A percentile compares a stretch with the other conserved stretches of the same genome.
Evolutionary conservation across 2,888 invertebrate species (phyloP).

Genomic region (Strigamia transsilvanica): DNA sequence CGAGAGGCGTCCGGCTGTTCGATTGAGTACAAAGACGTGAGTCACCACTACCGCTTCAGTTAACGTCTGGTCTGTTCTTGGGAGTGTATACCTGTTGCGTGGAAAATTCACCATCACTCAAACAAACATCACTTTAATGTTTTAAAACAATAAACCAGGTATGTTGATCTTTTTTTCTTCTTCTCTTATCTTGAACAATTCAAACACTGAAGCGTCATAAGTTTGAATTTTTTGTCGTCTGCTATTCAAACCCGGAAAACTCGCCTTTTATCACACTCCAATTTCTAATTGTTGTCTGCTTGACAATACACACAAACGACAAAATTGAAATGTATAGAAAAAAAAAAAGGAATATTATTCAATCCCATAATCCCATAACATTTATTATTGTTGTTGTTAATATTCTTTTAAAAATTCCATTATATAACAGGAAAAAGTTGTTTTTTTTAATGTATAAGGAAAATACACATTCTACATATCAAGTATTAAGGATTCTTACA

Average conservation of each 20-base stretch:
- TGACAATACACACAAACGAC: no score
- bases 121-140: not conserved
- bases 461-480: not conserved
- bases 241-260: conserved; percentile 16
- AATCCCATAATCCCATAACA: no score
- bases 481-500: not conserved
- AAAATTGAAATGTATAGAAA: no score
- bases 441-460: not conserved
- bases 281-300: no score
- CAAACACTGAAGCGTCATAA: not conserved
- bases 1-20: not conserved
- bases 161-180: not conserved
- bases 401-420: no score
- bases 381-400: no score
- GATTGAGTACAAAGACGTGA: conserved; percentile 30
- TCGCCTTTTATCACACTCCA: not conserved
- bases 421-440: no score
- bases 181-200: not conserved
- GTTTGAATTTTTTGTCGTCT: conserved; percentile 20
- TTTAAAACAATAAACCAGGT: not conserved
- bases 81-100: conserved; percentile 35
- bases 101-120: not conserved
- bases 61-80: conserved; percentile 33
- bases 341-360: no score
- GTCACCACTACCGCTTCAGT: conserved; percentile 43